These are phyloP conservation scores for Sesamia nonagrioides DNA, from an alignment of 1,140 invertebrate genomes.

Conservation along the genomic window DNA sequence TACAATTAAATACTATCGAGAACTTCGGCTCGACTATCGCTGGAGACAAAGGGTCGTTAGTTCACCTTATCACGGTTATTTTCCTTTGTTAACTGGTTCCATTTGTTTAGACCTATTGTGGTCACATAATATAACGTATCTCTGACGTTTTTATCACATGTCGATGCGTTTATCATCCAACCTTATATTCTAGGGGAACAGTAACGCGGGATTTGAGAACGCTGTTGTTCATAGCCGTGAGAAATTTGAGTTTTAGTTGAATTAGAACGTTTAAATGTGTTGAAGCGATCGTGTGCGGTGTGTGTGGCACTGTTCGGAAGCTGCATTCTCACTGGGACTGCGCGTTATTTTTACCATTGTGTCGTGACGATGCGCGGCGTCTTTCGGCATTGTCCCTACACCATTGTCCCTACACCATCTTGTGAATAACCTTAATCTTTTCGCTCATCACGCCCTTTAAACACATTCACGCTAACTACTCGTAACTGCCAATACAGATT, in stretches of 20 bases:
- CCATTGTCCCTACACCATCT: too few relatives aligned
- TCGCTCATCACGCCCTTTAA: background rate
- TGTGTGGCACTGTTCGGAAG: slow-evolving; percentile 4
- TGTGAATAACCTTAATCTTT: slow-evolving; percentile 15
- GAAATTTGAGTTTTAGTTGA: background rate
- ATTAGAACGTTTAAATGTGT: background rate
- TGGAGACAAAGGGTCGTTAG: slow-evolving; percentile 40
- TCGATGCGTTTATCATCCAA: background rate
- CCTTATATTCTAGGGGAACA: background rate
- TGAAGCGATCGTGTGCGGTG: background rate
- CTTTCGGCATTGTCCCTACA: slow-evolving; percentile 13
- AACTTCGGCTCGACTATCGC: slow-evolving; percentile 6
- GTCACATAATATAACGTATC: slow-evolving; percentile 17
- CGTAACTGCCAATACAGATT: background rate
- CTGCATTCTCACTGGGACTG: slow-evolving; percentile 6
- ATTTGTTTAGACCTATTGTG: slow-evolving; percentile 28
- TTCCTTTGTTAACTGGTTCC: slow-evolving; percentile 27
- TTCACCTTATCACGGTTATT: slow-evolving; percentile 41
- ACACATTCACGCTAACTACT: background rate
- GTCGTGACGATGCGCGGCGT: background rate
- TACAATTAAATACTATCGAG: slow-evolving; percentile 16
- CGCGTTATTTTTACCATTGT: slow-evolving; percentile 45
- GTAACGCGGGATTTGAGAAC: background rate
- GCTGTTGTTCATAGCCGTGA: background rate
- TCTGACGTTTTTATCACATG: background rate